Evolutionary conservation across 2,113 vertebrate species (phyloP), one percentile per base, ranked within the genome.

Genomic region (Podiceps cristatus): DNA sequence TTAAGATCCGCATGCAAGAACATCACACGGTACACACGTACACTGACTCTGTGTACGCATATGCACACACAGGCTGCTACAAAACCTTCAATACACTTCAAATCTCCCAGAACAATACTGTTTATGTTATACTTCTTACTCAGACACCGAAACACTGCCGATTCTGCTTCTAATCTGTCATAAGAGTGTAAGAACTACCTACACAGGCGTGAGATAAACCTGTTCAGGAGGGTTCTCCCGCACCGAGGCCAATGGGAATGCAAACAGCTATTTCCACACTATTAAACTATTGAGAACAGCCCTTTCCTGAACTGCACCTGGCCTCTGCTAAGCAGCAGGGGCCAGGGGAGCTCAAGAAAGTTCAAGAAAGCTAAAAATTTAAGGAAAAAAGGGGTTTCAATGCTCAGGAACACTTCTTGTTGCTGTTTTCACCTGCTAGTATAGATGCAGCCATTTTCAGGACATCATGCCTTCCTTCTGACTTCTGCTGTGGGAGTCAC

Each of bases 191-290:
- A 17, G 24, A 89, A 56, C 45, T 74, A 67, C 19, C 24, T 74
- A 35, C 19, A 45, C 11, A 42, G 12, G 55, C 29, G 14, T 23
- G 29, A 81, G 18, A 69, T 74, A 87, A 80, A 75, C n/a, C 5
- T 6, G 19, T 20, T 66, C 42, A 81, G 56, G 62, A 82, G 88
- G 40, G 24, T 63, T 78, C 71, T 90, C 25, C 45, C 24, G 33
- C 8, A 3, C 12, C 0, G 0, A 71, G 68, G 24, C 24, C 5
- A 1, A 80, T 0, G 1, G 50, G 42, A 93, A 85, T 8, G 47
- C 55, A 53, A 86, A 25, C 52, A 55, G 35, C 62, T 79, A 79
- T 28, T 79, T 50, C 74, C 58, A 50, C 11, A 9, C 19, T 50
- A 80, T 13, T 52, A 20, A 94, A 53, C 49, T 27, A 52, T 3